Evolutionary conservation across 2,797 vertebrate species (phyloP).

Genomic region (Chaetophractus vellerosus): DNA sequence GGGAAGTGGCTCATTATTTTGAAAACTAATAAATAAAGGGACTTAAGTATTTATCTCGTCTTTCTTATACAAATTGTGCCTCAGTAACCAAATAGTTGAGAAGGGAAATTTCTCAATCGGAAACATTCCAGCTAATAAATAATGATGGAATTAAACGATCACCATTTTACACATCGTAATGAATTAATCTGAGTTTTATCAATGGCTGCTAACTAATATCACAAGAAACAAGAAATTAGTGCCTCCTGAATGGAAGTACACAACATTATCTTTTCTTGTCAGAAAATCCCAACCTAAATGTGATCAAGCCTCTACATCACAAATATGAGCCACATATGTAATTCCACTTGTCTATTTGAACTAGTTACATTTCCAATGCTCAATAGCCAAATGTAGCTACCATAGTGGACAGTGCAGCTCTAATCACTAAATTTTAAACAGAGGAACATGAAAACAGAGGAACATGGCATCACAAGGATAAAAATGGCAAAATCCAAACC

Average conservation of each 20-base stretch:
- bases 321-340: neutral
- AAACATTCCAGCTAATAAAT: neutral
- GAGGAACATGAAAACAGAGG: neutral
- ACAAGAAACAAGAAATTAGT: neutral
- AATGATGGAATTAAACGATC: neutral
- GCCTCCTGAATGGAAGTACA: neutral
- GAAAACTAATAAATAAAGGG: slow-evolving; percentile 56
- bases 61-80: slow-evolving; percentile 6
- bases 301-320: neutral
- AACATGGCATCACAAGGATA: neutral
- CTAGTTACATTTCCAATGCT: neutral
- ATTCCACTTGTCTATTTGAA: slow-evolving; percentile 13
- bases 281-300: slow-evolving; percentile 30
- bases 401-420: neutral
- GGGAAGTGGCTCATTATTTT: slow-evolving; percentile 48
- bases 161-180: slow-evolving; percentile 1
- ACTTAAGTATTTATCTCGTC: slow-evolving; percentile 36
- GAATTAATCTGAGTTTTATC: slow-evolving; percentile 8
- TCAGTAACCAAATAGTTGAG: neutral
- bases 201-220: neutral
- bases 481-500: neutral
- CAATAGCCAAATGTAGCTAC: neutral
- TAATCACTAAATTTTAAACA: neutral
- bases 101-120: neutral
- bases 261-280: neutral